Conservation (phyloP, 2,113 vertebrate species). For the Fregetta grallaria region DNA sequence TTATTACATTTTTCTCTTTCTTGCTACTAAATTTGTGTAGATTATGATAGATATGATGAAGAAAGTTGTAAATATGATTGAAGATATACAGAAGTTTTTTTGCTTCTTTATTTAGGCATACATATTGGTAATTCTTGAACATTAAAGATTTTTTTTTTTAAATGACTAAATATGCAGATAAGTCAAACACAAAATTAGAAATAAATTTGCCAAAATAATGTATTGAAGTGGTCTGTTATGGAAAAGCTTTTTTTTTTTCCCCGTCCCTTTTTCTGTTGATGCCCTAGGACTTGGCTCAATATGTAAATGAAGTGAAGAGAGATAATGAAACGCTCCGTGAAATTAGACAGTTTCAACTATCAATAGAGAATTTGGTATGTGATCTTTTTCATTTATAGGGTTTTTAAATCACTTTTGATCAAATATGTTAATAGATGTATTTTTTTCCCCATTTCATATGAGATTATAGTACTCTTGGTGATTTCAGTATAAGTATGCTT, state of each 20-base stretch:
- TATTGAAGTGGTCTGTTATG: not conserved
- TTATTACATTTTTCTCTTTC: not conserved
- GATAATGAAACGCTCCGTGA: conserved; percentile 96
- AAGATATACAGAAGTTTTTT: not conserved
- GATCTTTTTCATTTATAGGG: not conserved
- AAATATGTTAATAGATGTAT: not conserved
- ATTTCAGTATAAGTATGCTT: not conserved
- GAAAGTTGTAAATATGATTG: not conserved
- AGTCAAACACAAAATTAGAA: not conserved
- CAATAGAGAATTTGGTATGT: conserved; percentile 95
- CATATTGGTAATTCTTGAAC: not conserved
- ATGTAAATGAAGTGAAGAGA: conserved; percentile 98
- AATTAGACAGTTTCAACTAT: conserved; percentile 94
- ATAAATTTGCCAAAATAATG: not conserved
- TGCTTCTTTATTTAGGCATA: not conserved
- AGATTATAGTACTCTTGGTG: not conserved
- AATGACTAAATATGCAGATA: not conserved
- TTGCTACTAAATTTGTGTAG: not conserved
- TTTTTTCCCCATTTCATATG: not conserved
- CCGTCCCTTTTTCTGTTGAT: conserved; percentile 7
- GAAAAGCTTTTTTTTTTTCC: not conserved
- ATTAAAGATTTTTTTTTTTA: not conserved
- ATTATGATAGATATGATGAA: not conserved
- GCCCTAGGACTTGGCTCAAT: conserved; percentile 93
- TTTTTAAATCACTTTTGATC: not conserved